Conservation (phyloP, 2,797 vertebrate genomes). For the Echiichthys vipera region DNA sequence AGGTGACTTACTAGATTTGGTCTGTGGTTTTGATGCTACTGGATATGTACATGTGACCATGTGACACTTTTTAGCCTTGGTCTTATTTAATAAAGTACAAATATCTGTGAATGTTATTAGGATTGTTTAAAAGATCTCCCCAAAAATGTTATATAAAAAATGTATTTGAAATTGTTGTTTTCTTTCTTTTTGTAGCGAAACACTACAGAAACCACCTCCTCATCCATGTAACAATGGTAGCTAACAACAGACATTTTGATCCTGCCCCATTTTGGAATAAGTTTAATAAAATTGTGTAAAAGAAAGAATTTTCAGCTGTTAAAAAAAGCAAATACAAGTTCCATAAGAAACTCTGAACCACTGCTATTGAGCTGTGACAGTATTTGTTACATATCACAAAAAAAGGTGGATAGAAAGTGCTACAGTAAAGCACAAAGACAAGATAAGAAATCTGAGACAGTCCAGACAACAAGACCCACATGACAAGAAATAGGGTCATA, state of each 20-base stretch:
- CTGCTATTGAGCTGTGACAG: background rate
- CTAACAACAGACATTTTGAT: background rate
- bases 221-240: background rate
- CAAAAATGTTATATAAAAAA: background rate
- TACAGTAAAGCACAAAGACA: background rate
- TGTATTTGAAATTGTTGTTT: background rate
- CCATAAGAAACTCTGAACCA: background rate
- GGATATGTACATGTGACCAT: background rate
- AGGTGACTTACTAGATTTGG: background rate
- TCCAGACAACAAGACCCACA: background rate
- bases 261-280: background rate
- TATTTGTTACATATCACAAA: background rate
- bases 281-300: background rate
- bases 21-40: background rate
- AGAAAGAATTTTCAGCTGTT: background rate
- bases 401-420: background rate
- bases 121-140: background rate
- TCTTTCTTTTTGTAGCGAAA: background rate
- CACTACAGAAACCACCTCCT: background rate
- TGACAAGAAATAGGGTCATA: conserved; percentile 21
- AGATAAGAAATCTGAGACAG: background rate
- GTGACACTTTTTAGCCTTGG: background rate
- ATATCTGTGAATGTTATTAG: background rate
- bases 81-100: background rate
- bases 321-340: background rate